Base-by-base conservation (phyloP, 2,888 invertebrate species). In the Lissocephala sabroskyi region DNA sequence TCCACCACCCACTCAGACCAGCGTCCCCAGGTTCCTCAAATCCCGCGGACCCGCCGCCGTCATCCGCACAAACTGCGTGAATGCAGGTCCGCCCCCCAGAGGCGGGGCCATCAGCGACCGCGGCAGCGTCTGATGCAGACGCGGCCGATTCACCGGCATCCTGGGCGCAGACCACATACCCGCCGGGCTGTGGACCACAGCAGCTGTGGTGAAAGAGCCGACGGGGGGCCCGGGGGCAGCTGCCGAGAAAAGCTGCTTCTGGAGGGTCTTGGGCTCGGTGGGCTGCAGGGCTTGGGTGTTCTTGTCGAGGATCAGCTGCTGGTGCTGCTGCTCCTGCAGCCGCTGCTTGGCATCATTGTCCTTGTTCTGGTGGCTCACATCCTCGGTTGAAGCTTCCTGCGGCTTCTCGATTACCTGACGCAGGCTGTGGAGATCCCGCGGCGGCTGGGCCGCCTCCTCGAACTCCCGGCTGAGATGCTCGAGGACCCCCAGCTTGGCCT, bases 391-490 rank as follows among this genome's bases (percentile, higher is more conserved):
- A 3, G 23, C 3, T 3, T 7, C 23, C 4, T 3, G 23, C 4
- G 23, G 59, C 35, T 66, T 66, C 5, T 56, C 61, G 44, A 64
- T 58, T 37, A 62, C 37, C 52, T 61, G 54, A 37, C 62, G 61
- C 41, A 64, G 44, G 29, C 51, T 44, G 17, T 56, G 47, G 16
- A 59, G 45, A 41, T 66, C 64, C 39, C 57, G 52, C n/a, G 55
- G 44, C n/a, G 56, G 54, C 40, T 63, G 56, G 19, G 59, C 19
- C 23, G n/a, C 14, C 9, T 45, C 41, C 29, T 71, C 62, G 41
- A 88, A 79, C 52, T 89, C 87, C 52, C 86, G 75, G 1, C 86
- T 87, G 48, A 89, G 67, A 48, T 86, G 86, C 44, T 89, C 88
- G 6, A 89, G 76, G 1, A 88, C 60, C 57, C 87, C 86, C 79